Percentiles rank a stretch among this genome's conserved stretches.
Evolutionary conservation across 2,113 vertebrate species (phyloP).

Genomic region (Ptilorrhoa leucosticta): DNA sequence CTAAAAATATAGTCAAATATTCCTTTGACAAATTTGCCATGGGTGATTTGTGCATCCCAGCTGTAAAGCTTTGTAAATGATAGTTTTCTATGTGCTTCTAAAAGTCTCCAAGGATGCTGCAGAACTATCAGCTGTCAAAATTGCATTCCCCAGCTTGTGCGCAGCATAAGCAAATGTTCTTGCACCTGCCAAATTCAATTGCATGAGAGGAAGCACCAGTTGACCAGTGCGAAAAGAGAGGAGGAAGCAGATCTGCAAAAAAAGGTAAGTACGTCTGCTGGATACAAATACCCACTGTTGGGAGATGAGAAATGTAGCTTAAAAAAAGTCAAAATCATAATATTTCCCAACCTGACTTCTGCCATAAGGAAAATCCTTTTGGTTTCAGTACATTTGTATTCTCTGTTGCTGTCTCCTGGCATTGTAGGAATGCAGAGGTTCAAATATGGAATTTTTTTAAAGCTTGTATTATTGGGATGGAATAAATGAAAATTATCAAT

Average conservation of each 20-base stretch:
- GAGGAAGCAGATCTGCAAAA: background rate
- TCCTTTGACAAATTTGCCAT: background rate
- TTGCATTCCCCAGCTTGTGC: background rate
- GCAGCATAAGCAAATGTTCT: background rate
- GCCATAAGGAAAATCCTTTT: background rate
- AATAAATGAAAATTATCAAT: background rate
- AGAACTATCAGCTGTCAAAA: constrained; percentile 1
- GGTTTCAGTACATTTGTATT: background rate
- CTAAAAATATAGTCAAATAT: background rate
- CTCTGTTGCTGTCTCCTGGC: background rate
- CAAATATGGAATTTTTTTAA: background rate
- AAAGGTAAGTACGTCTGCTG: background rate
- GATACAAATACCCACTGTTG: fast-evolving
- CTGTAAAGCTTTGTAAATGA: constrained; percentile 2
- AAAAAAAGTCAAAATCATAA: background rate
- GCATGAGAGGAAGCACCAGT: background rate
- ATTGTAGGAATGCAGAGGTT: background rate
- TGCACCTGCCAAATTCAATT: background rate
- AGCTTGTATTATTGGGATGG: background rate
- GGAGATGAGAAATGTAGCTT: background rate
- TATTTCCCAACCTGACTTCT: background rate
- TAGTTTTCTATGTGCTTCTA: constrained; percentile 1
- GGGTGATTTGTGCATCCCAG: background rate
- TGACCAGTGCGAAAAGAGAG: background rate
- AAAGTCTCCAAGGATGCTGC: background rate